Percentiles rank a stretch among this genome's conserved stretches.
phyloP scores from a whole-genome alignment of 2,797 vertebrate species.

The Enteromius thamalakanensis region DNA sequence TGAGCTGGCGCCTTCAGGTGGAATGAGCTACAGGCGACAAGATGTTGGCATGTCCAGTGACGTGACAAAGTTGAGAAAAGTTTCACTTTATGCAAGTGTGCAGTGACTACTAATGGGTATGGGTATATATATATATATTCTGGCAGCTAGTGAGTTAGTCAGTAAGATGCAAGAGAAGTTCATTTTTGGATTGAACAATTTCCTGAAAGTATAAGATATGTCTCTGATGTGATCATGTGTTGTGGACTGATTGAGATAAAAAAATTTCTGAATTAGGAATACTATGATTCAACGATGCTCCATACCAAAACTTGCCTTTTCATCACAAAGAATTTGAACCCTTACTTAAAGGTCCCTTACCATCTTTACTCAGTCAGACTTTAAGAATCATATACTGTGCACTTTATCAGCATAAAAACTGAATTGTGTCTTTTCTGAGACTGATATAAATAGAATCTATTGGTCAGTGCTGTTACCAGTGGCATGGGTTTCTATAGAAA shows the following conservation, averaged over 20 bases:
- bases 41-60: slow-evolving; percentile 6
- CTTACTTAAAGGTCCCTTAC: background rate
- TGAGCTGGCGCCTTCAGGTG: background rate
- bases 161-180: background rate
- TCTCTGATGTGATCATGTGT: background rate
- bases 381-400: background rate
- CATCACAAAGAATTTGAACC: background rate
- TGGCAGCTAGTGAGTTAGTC: background rate
- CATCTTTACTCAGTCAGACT: background rate
- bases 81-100: slow-evolving; percentile 14
- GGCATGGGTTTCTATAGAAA: background rate
- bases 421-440: background rate
- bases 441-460: background rate
- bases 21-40: slow-evolving; percentile 9
- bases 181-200: background rate
- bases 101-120: background rate
- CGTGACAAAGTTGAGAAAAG: background rate
- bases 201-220: background rate
- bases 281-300: too few relatives aligned
- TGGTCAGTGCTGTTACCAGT: background rate
- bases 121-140: background rate
- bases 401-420: background rate
- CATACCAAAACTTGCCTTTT: background rate
- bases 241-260: too few relatives aligned
- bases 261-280: background rate